Evolutionary conservation across 2,888 invertebrate genomes (phyloP), one percentile per base, ranked within the genome.

Genomic region (Microplitis deprimator): DNA sequence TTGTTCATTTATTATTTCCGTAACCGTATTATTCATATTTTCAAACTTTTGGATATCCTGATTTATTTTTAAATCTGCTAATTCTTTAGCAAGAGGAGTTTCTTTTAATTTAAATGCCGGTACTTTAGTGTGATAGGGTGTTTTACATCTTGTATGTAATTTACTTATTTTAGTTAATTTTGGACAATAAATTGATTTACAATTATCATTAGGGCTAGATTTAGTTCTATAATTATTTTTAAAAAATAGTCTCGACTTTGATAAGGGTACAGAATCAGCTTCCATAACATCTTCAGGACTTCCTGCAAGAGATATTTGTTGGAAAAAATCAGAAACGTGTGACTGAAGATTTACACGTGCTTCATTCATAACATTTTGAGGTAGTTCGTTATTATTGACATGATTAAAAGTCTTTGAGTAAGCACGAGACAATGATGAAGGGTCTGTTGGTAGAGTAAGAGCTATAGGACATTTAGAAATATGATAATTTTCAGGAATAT

Each of bases 211-310:
- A 85, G 84, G 29, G 82, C 80, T 16, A 13, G 62, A 20, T 62
- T 62, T 62, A 7, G 7, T 62, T 16, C 16, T 62, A 20, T 16
- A 8, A 62, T n/a, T 65, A 77, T 84, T 85, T 20, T 82, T 81
- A 0, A 82, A 76, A 39, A 81, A 87, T 0, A 85, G 65, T 6
- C 83, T 79, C 5, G 82, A 79, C 70, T 82, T 82, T 40, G 84
- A 75, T 7, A 86, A 78, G 0, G 88, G 87, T 62, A 89, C 86
- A 6, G 87, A 84, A 3, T 85, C 89, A 4, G 86, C 86, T 77
- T 89, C 89, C 89, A 89, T 89, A 41, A 89, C 87, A 79, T 89
- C 89, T 64, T 89, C 89, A 41, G 89, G 89, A 76, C 89, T 89
- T 16, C 88, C 89, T 13, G 89, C 89, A 80, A 89, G 84, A 41